phyloP scores from a whole-genome alignment of 2,888 invertebrate species.

The Philaethria dido region DNA sequence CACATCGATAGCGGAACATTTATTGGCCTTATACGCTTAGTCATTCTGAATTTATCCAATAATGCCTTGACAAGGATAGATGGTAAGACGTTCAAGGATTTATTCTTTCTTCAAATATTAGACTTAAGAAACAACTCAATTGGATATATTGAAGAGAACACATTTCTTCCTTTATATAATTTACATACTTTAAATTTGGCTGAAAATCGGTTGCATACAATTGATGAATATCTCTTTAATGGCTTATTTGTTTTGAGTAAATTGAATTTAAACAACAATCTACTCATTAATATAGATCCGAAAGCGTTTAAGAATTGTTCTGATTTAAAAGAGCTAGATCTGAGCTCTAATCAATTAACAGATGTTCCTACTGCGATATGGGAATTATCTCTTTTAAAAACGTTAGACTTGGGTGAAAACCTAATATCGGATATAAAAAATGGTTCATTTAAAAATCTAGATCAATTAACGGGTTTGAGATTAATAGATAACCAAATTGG shows the following conservation, averaged over 20 bases:
- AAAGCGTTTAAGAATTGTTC: conserved; percentile 94
- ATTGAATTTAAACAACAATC: conserved; percentile 93
- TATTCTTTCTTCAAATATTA: conserved; percentile 93
- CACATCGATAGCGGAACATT: conserved; percentile 94
- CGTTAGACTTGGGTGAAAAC: conserved; percentile 96
- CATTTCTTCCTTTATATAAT: conserved; percentile 94
- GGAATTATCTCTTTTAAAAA: conserved; percentile 92
- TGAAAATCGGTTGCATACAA: conserved; percentile 92
- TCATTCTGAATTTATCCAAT: conserved; percentile 93
- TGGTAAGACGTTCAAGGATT: conserved; percentile 92
- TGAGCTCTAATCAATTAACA: conserved; percentile 92
- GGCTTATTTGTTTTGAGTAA: conserved; percentile 93
- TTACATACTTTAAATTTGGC: conserved; percentile 95
- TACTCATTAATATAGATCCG: conserved; percentile 89
- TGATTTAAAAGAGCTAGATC: conserved; percentile 93
- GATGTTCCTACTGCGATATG: conserved; percentile 92
- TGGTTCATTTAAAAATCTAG: conserved; percentile 92
- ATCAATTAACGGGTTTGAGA: conserved; percentile 93
- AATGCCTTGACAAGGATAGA: conserved; percentile 93
- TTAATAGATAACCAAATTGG: conserved; percentile 95
- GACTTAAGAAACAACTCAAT: conserved; percentile 94
- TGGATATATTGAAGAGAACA: conserved; percentile 93
- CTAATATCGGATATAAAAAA: conserved; percentile 92
- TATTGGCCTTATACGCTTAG: conserved; percentile 92
- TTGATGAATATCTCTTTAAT: conserved; percentile 92